phyloP scores from a whole-genome alignment of 2,113 vertebrate genomes.

The Alouatta palliata region DNA sequence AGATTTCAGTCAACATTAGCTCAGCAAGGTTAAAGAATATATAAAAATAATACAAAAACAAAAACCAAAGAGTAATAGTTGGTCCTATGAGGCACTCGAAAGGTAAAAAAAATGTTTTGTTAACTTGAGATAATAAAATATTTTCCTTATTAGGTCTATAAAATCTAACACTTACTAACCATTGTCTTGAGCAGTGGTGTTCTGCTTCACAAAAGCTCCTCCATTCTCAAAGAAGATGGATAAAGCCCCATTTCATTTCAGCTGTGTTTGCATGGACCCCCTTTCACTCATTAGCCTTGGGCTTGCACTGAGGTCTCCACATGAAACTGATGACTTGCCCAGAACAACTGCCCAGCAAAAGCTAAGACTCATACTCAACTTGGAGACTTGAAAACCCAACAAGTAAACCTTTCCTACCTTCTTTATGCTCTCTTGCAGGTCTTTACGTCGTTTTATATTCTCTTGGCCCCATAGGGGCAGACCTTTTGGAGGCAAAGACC shows the following conservation, averaged over 20 bases:
- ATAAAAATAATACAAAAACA: constrained; percentile 56
- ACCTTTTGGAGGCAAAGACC: not conserved
- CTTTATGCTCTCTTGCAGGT: not conserved
- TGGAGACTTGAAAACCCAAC: not conserved
- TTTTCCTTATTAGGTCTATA: constrained; percentile 59
- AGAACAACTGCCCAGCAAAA: not conserved
- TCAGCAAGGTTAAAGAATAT: constrained; percentile 35
- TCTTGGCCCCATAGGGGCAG: not conserved
- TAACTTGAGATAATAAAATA: constrained; percentile 74
- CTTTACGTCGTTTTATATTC: not conserved
- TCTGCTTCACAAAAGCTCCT: not conserved
- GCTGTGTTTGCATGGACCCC: not conserved
- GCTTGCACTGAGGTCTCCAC: not conserved
- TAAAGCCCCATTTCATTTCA: not conserved
- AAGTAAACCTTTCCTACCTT: not conserved
- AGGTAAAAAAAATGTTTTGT: constrained; percentile 68
- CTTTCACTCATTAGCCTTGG: not conserved
- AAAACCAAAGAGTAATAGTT: constrained; percentile 52
- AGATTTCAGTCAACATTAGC: constrained; percentile 56
- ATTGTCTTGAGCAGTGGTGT: constrained; percentile 13
- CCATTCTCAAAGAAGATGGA: not conserved
- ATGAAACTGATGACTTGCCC: not conserved
- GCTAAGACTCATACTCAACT: not conserved
- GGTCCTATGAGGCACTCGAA: constrained; percentile 75
- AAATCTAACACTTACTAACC: constrained; percentile 56